These are phyloP conservation scores for Masnerella sp. DNA, from an alignment of 2,888 invertebrate species.

Conservation along the genomic window DNA sequence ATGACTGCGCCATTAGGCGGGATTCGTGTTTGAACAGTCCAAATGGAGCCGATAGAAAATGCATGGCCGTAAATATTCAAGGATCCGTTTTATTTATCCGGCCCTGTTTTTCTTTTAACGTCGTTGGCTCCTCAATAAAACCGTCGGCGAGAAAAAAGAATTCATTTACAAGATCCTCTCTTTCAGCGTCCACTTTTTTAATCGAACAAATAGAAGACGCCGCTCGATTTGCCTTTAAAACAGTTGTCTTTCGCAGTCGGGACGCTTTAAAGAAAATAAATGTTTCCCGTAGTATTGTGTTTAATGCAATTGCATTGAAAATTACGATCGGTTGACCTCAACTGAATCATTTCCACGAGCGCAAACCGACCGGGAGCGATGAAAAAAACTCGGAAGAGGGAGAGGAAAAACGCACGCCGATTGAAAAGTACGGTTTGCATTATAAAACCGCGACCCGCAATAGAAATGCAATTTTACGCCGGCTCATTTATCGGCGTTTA, in stretches of 20 bases:
- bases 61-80: constrained; percentile 32
- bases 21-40: constrained; percentile 27
- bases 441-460: constrained; percentile 45
- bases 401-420: constrained; percentile 13
- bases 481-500: too few species aligned
- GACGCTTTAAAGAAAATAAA: constrained; percentile 43
- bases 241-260: constrained; percentile 33
- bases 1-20: constrained; percentile 27
- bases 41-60: constrained; percentile 8
- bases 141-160: constrained; percentile 1
- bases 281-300: constrained; percentile 44
- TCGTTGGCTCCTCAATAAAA: constrained; percentile 18
- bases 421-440: constrained; percentile 51
- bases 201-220: constrained; percentile 35
- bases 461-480: too few species aligned
- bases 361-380: constrained; percentile 20
- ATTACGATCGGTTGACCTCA: constrained; percentile 55
- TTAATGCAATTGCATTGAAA: constrained; percentile 55
- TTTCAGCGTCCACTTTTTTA: constrained; percentile 26
- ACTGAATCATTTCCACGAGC: constrained; percentile 52
- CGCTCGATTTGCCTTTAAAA: constrained; percentile 47
- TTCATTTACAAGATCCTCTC: constrained; percentile 28
- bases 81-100: constrained; percentile 22
- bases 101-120: constrained; percentile 4
- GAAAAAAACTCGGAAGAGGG: constrained; percentile 1